Conservation (phyloP, 2,797 vertebrate genomes). For the Scyliorhinus canicula region DNA sequence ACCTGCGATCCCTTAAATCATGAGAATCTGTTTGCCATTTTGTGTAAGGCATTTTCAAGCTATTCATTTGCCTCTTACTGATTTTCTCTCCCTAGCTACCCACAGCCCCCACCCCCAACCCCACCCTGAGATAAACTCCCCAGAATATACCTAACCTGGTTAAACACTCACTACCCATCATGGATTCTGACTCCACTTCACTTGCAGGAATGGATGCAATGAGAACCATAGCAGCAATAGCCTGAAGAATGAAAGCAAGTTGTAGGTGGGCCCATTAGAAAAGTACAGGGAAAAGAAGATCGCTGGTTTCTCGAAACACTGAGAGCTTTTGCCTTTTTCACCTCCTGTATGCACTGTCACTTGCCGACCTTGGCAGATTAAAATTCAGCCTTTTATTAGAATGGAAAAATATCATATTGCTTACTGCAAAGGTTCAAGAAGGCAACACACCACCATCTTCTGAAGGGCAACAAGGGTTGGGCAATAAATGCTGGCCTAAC, state of each 20-base stretch:
- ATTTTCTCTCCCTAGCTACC: neutral
- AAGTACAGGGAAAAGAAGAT: neutral
- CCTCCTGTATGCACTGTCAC: no score
- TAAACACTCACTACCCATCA: neutral
- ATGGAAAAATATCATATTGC: neutral
- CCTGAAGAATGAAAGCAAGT: neutral
- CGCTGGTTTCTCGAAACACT: no score
- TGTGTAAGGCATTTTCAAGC: neutral
- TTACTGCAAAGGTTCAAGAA: no score
- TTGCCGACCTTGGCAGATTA: no score
- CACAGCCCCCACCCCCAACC: no score
- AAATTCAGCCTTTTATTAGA: neutral
- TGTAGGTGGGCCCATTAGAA: neutral
- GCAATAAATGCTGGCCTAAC: no score
- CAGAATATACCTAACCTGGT: neutral
- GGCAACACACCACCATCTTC: no score
- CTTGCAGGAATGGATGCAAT: neutral
- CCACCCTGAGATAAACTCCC: no score
- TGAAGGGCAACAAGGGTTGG: no score
- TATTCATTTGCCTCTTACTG: neutral
- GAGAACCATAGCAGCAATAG: neutral
- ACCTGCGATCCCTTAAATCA: neutral
- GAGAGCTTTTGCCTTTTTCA: no score
- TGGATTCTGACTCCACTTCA: neutral
- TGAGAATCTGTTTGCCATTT: neutral